phyloP scores from a whole-genome alignment of 2,888 invertebrate species.

The Oxytorus armatus region DNA sequence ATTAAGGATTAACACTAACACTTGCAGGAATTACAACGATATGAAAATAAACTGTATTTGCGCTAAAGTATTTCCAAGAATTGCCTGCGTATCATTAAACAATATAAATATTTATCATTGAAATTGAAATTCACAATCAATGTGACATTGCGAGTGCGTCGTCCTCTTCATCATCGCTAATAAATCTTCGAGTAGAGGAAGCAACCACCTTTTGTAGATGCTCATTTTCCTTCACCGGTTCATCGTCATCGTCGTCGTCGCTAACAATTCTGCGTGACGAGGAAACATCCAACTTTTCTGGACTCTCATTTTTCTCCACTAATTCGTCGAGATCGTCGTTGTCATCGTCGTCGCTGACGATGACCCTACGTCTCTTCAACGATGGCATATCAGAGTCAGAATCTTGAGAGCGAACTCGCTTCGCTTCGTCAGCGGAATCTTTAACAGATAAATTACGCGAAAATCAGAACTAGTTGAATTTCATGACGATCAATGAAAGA shows the following conservation, averaged over 20 bases:
- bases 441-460: not conserved
- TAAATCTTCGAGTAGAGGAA: constrained; percentile 19
- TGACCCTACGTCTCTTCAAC: constrained; percentile 79
- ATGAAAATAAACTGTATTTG: no score
- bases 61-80: no score
- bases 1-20: no score
- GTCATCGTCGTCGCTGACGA: constrained; percentile 80
- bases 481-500: not conserved
- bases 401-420: constrained; percentile 75
- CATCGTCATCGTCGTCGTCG: constrained; percentile 70
- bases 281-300: constrained; percentile 1
- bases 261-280: constrained; percentile 72
- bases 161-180: constrained; percentile 41
- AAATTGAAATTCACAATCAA: no score
- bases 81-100: no score
- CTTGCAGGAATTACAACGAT: no score
- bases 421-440: constrained; percentile 72
- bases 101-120: no score
- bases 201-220: not conserved
- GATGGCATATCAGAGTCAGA: constrained; percentile 75
- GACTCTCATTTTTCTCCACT: not conserved
- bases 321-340: no score
- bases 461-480: not conserved
- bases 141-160: no score
- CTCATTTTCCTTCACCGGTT: not conserved